These are phyloP conservation scores for Lymantria monacha DNA, from an alignment of 2,888 invertebrate genomes.

Conservation along the genomic window DNA sequence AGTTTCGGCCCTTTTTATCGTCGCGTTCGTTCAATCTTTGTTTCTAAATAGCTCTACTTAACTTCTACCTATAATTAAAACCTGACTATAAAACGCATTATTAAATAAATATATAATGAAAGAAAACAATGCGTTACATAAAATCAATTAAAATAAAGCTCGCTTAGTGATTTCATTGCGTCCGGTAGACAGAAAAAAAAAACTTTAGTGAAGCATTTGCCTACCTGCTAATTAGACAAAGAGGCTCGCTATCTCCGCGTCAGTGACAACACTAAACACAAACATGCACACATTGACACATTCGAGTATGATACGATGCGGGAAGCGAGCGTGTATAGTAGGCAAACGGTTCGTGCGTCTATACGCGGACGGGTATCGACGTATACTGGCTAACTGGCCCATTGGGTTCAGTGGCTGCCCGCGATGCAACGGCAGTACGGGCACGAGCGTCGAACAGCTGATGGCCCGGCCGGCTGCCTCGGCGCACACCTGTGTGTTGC, in stretches of 20 bases:
- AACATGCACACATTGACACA: constrained; percentile 67
- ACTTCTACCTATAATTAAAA: constrained; percentile 24
- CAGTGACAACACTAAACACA: constrained; percentile 66
- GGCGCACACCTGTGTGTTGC: constrained; percentile 70
- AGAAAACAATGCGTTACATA: constrained; percentile 41
- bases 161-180: constrained; percentile 38
- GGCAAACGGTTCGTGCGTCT: constrained; percentile 56
- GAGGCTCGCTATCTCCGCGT: constrained; percentile 66
- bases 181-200: constrained; percentile 38
- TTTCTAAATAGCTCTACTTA: constrained; percentile 45
- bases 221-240: constrained; percentile 80
- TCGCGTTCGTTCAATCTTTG: constrained; percentile 51
- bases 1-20: constrained; percentile 68
- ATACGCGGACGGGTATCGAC: constrained; percentile 63
- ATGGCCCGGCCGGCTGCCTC: constrained; percentile 55
- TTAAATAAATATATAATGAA: constrained; percentile 29
- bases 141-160: constrained; percentile 43
- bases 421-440: constrained; percentile 45
- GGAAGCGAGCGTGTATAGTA: constrained; percentile 46
- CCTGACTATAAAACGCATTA: constrained; percentile 21
- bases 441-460: constrained; percentile 72
- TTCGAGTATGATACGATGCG: constrained; percentile 38
- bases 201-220: constrained; percentile 61
- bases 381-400: constrained; percentile 48
- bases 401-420: constrained; percentile 43